phyloP scores from a whole-genome alignment of 2,888 invertebrate species.

The Nysson spinosus region DNA sequence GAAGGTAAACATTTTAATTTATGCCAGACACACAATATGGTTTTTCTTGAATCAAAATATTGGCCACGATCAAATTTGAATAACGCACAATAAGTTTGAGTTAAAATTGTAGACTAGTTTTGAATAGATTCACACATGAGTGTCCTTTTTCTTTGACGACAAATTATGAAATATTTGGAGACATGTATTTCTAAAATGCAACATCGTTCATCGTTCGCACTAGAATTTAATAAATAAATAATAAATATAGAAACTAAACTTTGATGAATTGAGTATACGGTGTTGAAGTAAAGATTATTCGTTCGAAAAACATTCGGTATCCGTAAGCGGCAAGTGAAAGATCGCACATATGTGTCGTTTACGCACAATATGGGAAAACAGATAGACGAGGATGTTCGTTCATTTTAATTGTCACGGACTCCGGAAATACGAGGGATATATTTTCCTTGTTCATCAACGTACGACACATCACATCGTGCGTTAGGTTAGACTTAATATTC shows the following conservation, averaged over 20 bases:
- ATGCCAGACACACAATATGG: too few relatives aligned
- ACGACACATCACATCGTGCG: neutral
- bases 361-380: neutral
- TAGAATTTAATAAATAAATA: slow-evolving; percentile 2
- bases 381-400: neutral
- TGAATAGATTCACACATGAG: too few relatives aligned
- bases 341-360: neutral
- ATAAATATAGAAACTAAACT: too few relatives aligned
- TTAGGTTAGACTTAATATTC: slow-evolving; percentile 26
- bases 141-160: too few relatives aligned
- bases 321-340: neutral
- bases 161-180: too few relatives aligned
- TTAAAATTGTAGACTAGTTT: too few relatives aligned
- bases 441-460: neutral
- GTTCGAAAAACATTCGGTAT: neutral
- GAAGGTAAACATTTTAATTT: too few relatives aligned
- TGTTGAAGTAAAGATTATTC: slow-evolving; percentile 10
- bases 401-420: neutral
- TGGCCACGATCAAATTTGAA: too few relatives aligned
- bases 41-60: too few relatives aligned
- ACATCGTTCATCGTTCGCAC: neutral
- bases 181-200: neutral
- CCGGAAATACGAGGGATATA: neutral
- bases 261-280: neutral
- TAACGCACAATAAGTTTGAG: too few relatives aligned